A percentile compares a stretch with the other conserved stretches of the same genome.
Conservation (phyloP, 2,797 vertebrate species). For the Potorous gilbertii region DNA sequence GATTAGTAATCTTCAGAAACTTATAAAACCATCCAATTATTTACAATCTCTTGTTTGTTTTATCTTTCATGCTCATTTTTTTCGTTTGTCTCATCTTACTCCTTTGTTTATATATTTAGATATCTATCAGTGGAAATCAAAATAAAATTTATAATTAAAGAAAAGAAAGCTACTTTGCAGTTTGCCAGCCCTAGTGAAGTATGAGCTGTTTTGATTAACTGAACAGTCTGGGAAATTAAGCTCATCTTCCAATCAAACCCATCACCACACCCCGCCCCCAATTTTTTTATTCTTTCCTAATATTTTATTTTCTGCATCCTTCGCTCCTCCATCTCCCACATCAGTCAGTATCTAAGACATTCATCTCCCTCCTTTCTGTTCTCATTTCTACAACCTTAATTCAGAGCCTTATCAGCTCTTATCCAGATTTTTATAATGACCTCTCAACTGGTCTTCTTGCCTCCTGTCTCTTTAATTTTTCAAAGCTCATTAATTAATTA, state of each 20-base stretch:
- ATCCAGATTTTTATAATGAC: not conserved
- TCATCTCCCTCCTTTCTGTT: not conserved
- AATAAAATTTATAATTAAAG: not conserved
- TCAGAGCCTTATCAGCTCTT: not conserved
- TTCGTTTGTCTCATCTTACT: not conserved
- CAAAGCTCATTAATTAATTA: not conserved
- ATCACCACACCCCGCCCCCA: not conserved
- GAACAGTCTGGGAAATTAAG: not conserved
- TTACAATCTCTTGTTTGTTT: not conserved
- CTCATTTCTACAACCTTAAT: not conserved
- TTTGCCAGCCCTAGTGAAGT: not conserved
- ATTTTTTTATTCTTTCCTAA: not conserved
- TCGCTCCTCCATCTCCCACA: not conserved
- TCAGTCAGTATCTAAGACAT: not conserved
- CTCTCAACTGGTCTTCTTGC: not conserved
- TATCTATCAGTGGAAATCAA: not conserved
- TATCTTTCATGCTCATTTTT: not conserved
- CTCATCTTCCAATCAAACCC: not conserved
- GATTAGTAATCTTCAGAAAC: not conserved
- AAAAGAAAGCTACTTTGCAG: not conserved
- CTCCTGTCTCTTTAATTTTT: conserved; percentile 1
- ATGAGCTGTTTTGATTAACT: not conserved
- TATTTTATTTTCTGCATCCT: not conserved
- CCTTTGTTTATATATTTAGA: not conserved
- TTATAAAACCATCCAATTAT: not conserved